Base-by-base conservation (phyloP, 1,140 invertebrate genomes). In the Drosophila parvula region DNA sequence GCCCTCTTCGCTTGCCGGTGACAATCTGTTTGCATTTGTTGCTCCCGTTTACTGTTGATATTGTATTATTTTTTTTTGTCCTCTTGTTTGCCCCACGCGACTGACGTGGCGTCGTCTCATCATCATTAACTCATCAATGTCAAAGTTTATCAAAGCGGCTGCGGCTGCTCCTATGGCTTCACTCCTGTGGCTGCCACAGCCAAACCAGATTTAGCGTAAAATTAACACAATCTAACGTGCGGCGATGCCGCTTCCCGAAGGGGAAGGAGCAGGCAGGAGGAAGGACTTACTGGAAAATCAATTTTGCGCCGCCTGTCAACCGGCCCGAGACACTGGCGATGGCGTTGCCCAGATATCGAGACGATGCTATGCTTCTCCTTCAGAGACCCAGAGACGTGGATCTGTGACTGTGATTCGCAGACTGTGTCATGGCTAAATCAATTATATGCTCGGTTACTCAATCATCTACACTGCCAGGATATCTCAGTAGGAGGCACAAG, bases 41-140 rank as follows among this genome's bases (percentile, higher is more conserved):
- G 40, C 38, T 58, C 22, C 34, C 36, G 14, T 41, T 45, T 41
- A 34, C 40, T 57, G 65, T 11, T 67, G 51, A 48, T 43, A 60
- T 50, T 41, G 68, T 61, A 12, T 65, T 62, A 30, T 47, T 65
- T 38, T 74, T 74, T 60, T 55, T 74, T 74, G 56, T 55, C 7
- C 51, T 22, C 51, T 36, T 57, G 41, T 74, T 51, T 63, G 38
- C 45, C 14, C n/a, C 30, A 45, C 59, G 22, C 53, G 40, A 32
- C 53, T 43, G 57, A 61, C 53, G 22, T n/a, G 65, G 61, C 60
- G 38, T 61, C 41, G 64, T 44, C 62, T 79, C 84, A 88, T 88
- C 84, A 88, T 89, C 84, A 88, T 88, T 88, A 88, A 88, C 69
- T 89, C 80, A 89, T 88, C 84, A 88, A 84, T 89, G 84, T 88